phyloP scores from a whole-genome alignment of 2,888 invertebrate species.

The Neoascia interrupta region DNA sequence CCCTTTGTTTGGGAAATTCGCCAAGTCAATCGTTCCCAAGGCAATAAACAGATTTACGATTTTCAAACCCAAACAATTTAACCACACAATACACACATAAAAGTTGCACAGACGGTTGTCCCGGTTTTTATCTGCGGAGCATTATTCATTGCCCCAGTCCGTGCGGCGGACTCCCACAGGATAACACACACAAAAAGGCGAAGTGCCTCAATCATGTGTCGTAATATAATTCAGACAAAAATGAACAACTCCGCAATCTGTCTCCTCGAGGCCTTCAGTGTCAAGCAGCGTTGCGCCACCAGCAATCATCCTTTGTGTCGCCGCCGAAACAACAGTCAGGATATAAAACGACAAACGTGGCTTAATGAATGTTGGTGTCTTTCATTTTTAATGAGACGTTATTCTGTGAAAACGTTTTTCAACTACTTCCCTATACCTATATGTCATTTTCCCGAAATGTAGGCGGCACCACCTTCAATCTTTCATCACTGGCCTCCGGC shows the following conservation, averaged over 20 bases:
- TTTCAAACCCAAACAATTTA: slow-evolving; percentile 29
- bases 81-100: slow-evolving; percentile 22
- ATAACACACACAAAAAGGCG: not conserved
- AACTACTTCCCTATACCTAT: not conserved
- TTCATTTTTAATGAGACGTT: slow-evolving; percentile 35
- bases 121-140: not conserved
- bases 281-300: not conserved
- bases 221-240: slow-evolving; percentile 13
- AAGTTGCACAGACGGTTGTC: not conserved
- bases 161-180: not conserved
- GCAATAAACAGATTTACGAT: slow-evolving; percentile 49
- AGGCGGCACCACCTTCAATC: not conserved
- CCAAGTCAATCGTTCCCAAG: slow-evolving; percentile 22
- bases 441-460: not conserved
- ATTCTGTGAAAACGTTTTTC: not conserved
- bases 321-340: not conserved
- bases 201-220: slow-evolving; percentile 5
- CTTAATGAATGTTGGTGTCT: slow-evolving; percentile 4
- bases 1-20: slow-evolving; percentile 12
- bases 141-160: not conserved
- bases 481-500: not conserved
- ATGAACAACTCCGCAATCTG: not conserved
- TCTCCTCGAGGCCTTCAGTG: too few relatives aligned
- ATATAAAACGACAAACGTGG: slow-evolving; percentile 11
- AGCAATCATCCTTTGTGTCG: not conserved